Base-by-base conservation (phyloP, 2,888 invertebrate genomes). In the Scelioninae gen. 2 region DNA sequence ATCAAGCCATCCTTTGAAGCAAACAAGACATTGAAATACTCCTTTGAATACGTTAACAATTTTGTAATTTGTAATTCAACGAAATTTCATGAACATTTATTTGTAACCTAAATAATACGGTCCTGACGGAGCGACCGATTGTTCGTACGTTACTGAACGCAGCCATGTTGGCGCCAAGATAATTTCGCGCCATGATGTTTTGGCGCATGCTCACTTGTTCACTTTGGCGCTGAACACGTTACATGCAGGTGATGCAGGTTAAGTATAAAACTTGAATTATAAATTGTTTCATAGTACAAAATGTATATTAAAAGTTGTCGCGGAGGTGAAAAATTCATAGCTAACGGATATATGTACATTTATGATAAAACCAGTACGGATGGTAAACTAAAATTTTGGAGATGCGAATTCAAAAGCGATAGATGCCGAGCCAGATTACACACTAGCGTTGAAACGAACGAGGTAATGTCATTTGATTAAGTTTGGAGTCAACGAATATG, bases 181-280 rank as follows among this genome's bases (percentile, higher is more conserved):
- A 52, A 55, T 71, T 71, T 22, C 64, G 71, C 71, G 71, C 71
- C 60, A 71, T 70, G 70, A 65, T 71, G 58, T 71, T 71, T 71
- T 64, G 71, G 71, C 64, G 71, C 71, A 71, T 71, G 71, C 65
- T 71, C 58, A 64, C 52, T 64, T 71, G 71, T 71, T 71, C 58
- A 64, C 52, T 64, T 71, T 46, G 71, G 64, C 60, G 70, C 70
- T 64, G 63, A 71, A 58, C 50, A 41, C n/a, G n/a, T 1, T 45
- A 39, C 15, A 19, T 31, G 18, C 13, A 7, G 4, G 16, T 45
- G 13, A 25, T 52, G 31, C 19, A 69, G 68, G 60, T 69, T 69
- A 69, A 46, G 46, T 13, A 16, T 25, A 9, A 18, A 25, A 3
- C 15, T 39, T 1, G 9, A 4, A 16, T 2, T 0, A 11, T 5